Evolutionary conservation across 2,888 invertebrate genomes (phyloP).

Genomic region (Ommatoiulus sabulosus): DNA sequence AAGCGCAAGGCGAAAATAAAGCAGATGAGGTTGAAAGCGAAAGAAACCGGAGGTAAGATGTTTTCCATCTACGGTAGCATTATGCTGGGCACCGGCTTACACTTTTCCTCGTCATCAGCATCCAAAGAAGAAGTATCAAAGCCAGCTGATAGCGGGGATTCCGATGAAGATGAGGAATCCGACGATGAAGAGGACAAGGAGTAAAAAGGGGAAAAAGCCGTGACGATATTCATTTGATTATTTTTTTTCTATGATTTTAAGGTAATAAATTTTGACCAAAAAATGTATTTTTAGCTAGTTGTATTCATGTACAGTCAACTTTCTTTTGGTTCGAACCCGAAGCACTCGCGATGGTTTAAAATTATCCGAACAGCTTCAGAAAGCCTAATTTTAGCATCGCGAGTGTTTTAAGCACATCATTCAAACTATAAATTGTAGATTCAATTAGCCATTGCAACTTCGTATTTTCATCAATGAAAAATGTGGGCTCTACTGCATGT

Average conservation of each 20-base stretch:
- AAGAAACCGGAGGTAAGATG: not conserved
- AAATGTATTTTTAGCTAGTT: not conserved
- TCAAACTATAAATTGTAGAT: too few species aligned
- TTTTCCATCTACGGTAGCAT: not conserved
- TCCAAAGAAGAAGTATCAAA: not conserved
- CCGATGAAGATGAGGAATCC: slow-evolving; percentile 39
- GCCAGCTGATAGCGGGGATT: slow-evolving; percentile 10
- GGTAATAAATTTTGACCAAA: not conserved
- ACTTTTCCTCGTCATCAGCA: not conserved
- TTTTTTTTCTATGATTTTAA: too few species aligned
- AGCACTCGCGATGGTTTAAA: too few species aligned
- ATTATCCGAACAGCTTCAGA: too few species aligned
- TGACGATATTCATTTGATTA: too few species aligned
- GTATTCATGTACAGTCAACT: not conserved
- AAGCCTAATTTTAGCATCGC: too few species aligned
- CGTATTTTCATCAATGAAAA: too few species aligned
- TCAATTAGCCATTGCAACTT: too few species aligned
- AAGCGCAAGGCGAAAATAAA: slow-evolving; percentile 75
- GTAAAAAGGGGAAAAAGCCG: not conserved
- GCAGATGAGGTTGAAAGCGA: slow-evolving; percentile 63
- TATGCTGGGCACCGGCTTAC: not conserved
- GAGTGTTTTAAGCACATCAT: too few species aligned
- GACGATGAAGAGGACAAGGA: slow-evolving; percentile 55
- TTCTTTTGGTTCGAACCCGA: not conserved
- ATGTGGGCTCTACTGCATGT: too few species aligned